Evolutionary conservation across 2,113 vertebrate genomes (phyloP).

Genomic region (Sylvicapra grimmia): DNA sequence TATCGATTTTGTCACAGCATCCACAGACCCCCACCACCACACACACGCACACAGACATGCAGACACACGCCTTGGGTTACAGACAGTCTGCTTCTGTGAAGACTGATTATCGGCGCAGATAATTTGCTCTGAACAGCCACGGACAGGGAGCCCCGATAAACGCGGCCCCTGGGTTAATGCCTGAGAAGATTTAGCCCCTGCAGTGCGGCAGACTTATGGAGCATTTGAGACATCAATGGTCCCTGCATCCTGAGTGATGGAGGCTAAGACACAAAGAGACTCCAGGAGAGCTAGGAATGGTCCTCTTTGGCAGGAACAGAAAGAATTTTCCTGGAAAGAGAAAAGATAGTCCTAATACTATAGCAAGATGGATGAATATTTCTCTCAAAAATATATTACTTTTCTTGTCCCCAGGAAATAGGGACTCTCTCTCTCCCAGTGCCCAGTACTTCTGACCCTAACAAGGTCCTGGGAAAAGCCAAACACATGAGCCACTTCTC

Average conservation of each 20-base stretch:
- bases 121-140: neutral
- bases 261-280: neutral
- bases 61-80: neutral
- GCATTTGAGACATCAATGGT: neutral
- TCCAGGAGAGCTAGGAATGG: fast-evolving
- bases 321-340: neutral
- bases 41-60: neutral
- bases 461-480: neutral
- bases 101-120: neutral
- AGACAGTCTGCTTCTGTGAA: neutral
- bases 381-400: neutral
- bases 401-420: neutral
- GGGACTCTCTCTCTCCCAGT: neutral
- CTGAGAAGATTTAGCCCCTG: neutral
- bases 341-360: neutral
- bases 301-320: neutral
- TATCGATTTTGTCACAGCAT: neutral
- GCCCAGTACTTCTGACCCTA: neutral
- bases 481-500: too few relatives aligned
- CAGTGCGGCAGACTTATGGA: neutral
- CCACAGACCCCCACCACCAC: neutral
- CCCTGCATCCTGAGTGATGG: neutral
- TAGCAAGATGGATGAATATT: neutral
- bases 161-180: neutral
- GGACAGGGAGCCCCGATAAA: neutral